Evolutionary conservation across 2,888 invertebrate genomes (phyloP).

Genomic region (Caenorhabditis virilis): DNA sequence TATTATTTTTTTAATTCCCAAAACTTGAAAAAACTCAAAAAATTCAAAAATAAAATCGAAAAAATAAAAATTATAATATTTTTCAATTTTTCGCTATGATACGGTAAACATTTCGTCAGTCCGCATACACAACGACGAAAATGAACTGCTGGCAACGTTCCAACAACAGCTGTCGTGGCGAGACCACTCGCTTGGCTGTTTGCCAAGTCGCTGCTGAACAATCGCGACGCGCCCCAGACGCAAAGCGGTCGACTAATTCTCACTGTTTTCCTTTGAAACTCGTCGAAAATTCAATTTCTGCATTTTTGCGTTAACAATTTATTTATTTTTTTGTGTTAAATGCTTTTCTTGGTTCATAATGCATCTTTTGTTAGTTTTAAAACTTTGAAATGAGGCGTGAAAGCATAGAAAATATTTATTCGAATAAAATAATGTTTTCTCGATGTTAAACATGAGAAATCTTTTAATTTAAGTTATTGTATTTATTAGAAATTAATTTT

Average conservation of each 20-base stretch:
- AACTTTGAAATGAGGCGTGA: neutral
- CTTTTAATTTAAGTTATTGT: no score
- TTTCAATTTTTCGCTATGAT: neutral
- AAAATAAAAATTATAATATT: slow-evolving; percentile 3
- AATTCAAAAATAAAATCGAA: no score
- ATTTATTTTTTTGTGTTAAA: neutral
- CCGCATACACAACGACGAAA: slow-evolving; percentile 20
- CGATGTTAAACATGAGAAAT: no score
- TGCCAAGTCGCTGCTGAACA: slow-evolving; percentile 13
- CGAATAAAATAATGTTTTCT: no score
- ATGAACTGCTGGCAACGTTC: slow-evolving; percentile 2
- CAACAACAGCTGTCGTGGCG: slow-evolving; percentile 7
- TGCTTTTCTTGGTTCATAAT: neutral
- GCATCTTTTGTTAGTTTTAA: neutral
- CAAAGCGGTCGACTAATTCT: slow-evolving; percentile 14
- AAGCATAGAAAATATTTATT: neutral
- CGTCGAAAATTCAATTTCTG: neutral
- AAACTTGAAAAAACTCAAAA: neutral
- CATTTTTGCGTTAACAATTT: neutral
- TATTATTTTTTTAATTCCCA: slow-evolving; percentile 4
- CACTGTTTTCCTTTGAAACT: slow-evolving; percentile 5
- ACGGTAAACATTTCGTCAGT: slow-evolving; percentile 12
- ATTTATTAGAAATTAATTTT: no score
- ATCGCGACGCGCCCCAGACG: slow-evolving; percentile 7
- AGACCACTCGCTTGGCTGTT: slow-evolving; percentile 20